These are phyloP conservation scores for Coronaproctus castanopsis DNA, from an alignment of 2,888 invertebrate genomes.

Conservation along the genomic window DNA sequence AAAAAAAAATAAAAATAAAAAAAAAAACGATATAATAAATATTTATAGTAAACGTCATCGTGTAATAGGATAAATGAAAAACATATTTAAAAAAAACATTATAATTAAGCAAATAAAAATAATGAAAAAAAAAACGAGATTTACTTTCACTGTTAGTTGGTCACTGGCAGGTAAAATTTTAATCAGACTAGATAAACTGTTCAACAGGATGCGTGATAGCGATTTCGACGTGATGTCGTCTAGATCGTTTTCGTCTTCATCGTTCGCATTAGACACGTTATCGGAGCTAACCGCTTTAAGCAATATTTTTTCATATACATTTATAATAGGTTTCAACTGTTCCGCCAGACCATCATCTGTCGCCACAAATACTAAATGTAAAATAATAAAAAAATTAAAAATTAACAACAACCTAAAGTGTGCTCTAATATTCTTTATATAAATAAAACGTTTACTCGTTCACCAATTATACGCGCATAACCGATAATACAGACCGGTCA, in stretches of 20 bases:
- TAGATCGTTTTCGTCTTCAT: constrained; percentile 24
- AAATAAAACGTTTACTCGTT: no score
- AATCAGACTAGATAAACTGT: background rate
- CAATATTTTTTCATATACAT: constrained; percentile 11
- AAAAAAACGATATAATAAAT: no score
- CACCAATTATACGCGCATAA: background rate
- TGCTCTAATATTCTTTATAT: background rate
- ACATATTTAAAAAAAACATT: no score
- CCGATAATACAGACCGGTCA: no score
- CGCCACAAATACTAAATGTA: constrained; percentile 6
- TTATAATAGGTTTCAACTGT: constrained; percentile 17
- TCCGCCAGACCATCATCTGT: constrained; percentile 12
- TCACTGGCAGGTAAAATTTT: background rate
- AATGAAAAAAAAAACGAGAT: no score
- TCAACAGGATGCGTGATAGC: constrained; percentile 20
- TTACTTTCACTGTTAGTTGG: background rate
- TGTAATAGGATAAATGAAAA: no score
- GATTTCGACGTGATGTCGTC: constrained; percentile 21
- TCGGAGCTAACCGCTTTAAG: constrained; percentile 8
- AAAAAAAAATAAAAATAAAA: no score
- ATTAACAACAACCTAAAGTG: no score
- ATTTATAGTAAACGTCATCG: no score
- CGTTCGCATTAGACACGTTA: constrained; percentile 21
- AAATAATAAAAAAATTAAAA: background rate
- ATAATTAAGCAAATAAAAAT: no score